Evolutionary conservation across 2,113 vertebrate genomes (phyloP).

Genomic region (Scopus umbretta): DNA sequence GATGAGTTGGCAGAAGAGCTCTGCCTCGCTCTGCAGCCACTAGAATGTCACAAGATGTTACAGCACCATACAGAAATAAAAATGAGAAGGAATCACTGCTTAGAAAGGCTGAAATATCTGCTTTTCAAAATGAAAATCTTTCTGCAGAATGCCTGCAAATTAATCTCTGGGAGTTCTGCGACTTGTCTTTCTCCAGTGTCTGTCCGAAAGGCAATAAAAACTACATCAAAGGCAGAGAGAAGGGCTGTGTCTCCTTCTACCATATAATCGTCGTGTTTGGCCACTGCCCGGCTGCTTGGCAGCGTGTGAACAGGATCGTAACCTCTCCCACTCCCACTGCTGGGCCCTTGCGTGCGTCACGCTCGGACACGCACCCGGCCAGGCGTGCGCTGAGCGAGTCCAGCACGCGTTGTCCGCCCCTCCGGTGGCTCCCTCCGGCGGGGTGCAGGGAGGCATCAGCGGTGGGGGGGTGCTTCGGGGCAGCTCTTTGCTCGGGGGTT

Average conservation of each 20-base stretch:
- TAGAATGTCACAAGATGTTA: not conserved
- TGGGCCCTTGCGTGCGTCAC: not conserved
- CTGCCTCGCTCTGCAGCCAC: not conserved
- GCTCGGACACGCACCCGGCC: not conserved
- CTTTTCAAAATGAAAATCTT: not conserved
- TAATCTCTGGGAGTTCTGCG: not conserved
- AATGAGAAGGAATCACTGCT: not conserved
- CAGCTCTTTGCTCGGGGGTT: not conserved
- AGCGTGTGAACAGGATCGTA: not conserved
- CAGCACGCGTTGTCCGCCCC: not conserved
- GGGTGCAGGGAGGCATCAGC: too few species aligned
- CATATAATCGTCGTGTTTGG: not conserved
- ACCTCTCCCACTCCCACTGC: not conserved
- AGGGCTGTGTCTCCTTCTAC: not conserved
- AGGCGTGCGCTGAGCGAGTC: not conserved
- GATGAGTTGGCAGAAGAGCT: not conserved
- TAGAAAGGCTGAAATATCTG: not conserved
- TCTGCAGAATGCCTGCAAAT: not conserved
- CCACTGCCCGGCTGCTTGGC: not conserved
- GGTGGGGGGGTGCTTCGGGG: not conserved
- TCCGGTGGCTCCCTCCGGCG: fast-evolving
- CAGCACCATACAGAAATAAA: not conserved
- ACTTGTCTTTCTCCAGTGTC: not conserved
- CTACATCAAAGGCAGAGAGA: not conserved
- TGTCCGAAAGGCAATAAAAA: not conserved